Conservation (phyloP, 35 echinoderm and acorn worm species). For the Lytechinus variegatus region DNA sequence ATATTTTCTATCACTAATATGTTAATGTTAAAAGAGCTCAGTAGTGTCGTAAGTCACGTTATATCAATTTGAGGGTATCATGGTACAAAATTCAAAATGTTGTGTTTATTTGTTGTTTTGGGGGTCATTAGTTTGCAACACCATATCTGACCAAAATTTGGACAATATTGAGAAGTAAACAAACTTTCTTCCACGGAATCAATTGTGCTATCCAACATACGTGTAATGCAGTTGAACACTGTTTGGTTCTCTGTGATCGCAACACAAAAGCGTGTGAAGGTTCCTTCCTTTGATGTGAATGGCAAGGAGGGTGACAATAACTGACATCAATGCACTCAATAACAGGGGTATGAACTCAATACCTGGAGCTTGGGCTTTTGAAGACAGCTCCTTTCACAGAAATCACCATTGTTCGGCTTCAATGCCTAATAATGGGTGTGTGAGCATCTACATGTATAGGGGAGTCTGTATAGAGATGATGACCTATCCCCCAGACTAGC, state of each 20-base stretch:
- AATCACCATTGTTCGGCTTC: background rate
- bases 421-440: background rate
- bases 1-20: no score
- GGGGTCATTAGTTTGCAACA: no score
- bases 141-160: no score
- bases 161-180: no score
- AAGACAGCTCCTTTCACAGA: background rate
- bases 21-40: no score
- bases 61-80: no score
- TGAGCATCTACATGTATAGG: background rate
- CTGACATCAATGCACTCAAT: background rate
- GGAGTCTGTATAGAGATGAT: background rate
- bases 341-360: background rate
- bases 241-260: background rate
- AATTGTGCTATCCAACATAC: no score
- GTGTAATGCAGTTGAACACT: slow-evolving; percentile 19
- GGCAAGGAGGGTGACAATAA: background rate
- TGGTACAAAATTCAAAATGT: no score
- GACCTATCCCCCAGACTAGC: background rate
- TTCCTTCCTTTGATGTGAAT: background rate
- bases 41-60: no score
- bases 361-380: background rate
- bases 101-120: no score
- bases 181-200: no score
- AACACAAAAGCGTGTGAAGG: background rate